Base-by-base conservation (phyloP, 2,888 invertebrate genomes). In the Leucoptera coffeella region DNA sequence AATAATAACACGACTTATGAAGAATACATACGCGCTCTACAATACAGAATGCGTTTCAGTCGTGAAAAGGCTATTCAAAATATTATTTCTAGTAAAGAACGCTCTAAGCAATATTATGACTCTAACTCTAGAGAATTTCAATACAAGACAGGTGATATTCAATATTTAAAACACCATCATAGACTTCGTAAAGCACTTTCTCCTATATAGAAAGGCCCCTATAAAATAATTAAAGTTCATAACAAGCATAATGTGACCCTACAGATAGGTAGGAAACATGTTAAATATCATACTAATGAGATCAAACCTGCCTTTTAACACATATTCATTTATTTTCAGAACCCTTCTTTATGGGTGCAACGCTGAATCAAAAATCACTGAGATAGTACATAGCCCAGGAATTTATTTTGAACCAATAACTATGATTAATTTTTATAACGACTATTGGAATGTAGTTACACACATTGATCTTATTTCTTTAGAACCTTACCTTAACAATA, bases 1-100 rank as follows among this genome's bases (percentile, higher is more conserved):
- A 7, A 22, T 11, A 14, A 13, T 12, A 20, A 9, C 8, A n/a
- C 12, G 11, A 32, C 30, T 11, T 32, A 42, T n/a, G n/a, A n/a
- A n/a, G n/a, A n/a, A n/a, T n/a, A n/a, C n/a, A n/a, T n/a, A n/a
- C n/a, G n/a, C n/a, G 15, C 32, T 37, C 1, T 42, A 43, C 12
- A 2, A 12, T 12, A 7, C 22, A 4, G 3, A 11, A 12, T 10
- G 22, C 12, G 10, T 4, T 11, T 7, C 9, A 22, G 12, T 12
- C 11, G 10, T 22, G 22, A 4, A 21, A n/a, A 21, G 11, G 12
- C 21, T 22, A 10, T 11, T n/a, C 12, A 22, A 21, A 22, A 11
- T 17, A 17, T 17, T 7, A 8, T 7, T 5, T 7, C 17, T 7
- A 8, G 12, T 7, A 22, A 22, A 12, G 7, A 7, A 3, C 22